Evolutionary conservation across 2,113 vertebrate genomes (phyloP).

Genomic region (Azemiops feae): DNA sequence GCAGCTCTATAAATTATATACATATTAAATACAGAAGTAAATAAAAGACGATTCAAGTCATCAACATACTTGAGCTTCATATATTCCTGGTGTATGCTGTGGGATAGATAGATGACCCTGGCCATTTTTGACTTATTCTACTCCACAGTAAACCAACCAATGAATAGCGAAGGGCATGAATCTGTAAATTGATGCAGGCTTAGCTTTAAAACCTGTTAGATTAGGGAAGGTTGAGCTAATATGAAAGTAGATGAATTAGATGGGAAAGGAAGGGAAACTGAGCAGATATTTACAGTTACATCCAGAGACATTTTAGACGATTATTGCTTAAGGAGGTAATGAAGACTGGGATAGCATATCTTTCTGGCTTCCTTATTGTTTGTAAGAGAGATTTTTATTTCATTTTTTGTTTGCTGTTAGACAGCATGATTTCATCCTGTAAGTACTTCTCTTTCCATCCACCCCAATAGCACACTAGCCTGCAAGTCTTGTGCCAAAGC

Average conservation of each 20-base stretch:
- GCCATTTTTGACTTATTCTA: neutral
- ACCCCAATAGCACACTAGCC: neutral
- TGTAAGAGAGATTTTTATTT: neutral
- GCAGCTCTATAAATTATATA: neutral
- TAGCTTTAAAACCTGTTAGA: neutral
- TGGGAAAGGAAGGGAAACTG: neutral
- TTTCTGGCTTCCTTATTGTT: neutral
- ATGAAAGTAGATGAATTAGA: neutral
- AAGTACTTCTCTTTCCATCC: neutral
- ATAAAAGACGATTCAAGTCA: neutral
- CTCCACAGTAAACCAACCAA: neutral
- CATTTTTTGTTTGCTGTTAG: neutral
- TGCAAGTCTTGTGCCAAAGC: neutral
- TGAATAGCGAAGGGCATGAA: neutral
- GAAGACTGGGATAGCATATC: neutral
- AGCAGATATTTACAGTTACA: neutral
- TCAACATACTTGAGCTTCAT: neutral
- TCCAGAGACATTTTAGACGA: neutral
- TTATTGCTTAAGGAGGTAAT: conserved; percentile 10
- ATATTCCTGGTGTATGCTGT: neutral
- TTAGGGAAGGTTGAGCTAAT: neutral
- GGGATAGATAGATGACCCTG: neutral
- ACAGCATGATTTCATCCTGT: neutral
- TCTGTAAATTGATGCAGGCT: neutral
- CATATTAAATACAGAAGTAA: neutral